A percentile compares a stretch with the other conserved stretches of the same genome.
Evolutionary conservation across 2,113 vertebrate species (phyloP).

Genomic region (Eidolon helvum): DNA sequence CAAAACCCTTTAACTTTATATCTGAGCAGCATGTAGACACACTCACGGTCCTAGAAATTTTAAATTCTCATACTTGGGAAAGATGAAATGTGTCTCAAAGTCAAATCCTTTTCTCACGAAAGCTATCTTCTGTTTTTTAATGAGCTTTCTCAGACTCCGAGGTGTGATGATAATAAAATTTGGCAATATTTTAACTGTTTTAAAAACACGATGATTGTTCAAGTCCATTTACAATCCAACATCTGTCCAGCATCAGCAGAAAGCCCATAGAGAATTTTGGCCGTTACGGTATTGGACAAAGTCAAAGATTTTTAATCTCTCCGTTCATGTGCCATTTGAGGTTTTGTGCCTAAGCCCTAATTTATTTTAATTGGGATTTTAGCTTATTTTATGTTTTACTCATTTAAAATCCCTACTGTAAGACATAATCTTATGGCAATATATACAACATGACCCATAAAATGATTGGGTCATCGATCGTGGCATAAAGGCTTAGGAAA

Average conservation of each 20-base stretch:
- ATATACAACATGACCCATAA: not conserved
- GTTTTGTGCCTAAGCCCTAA: not conserved
- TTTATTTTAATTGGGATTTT: constrained; percentile 23
- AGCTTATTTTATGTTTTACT: not conserved
- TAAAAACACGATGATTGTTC: not conserved
- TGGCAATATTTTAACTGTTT: not conserved
- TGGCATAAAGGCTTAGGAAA: not conserved
- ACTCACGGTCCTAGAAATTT: not conserved
- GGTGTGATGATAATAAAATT: not conserved
- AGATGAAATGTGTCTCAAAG: not conserved
- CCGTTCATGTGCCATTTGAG: not conserved
- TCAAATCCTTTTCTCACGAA: not conserved
- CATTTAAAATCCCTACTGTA: not conserved
- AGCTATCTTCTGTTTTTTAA: not conserved
- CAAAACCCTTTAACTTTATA: not conserved
- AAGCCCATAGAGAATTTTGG: not conserved
- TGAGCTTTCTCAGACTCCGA: not conserved
- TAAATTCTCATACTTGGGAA: not conserved
- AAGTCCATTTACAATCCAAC: not conserved
- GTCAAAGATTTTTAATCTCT: not conserved
- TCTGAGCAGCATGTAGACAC: not conserved
- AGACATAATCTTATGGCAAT: not conserved
- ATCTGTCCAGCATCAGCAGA: not conserved
- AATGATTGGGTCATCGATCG: not conserved
- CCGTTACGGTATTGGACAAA: not conserved